These are phyloP conservation scores for Crenuchus spilurus DNA, from an alignment of 2,797 vertebrate genomes.

Conservation along the genomic window DNA sequence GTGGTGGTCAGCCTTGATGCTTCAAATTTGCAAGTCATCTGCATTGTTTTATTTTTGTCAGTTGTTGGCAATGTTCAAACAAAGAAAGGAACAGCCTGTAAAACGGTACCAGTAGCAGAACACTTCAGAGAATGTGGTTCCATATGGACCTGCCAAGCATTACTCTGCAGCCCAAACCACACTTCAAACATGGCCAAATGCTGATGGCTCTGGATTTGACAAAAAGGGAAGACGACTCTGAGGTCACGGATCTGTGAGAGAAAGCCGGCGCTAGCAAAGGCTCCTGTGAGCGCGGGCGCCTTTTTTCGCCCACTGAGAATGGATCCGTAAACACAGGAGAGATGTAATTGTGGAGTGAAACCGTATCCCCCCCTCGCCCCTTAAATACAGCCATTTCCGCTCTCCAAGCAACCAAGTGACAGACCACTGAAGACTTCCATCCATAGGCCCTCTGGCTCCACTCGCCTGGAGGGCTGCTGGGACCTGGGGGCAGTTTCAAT, in stretches of 20 bases:
- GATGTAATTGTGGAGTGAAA: slow-evolving; percentile 79
- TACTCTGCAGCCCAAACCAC: slow-evolving; percentile 1
- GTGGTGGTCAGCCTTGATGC: no score
- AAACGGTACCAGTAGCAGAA: neutral
- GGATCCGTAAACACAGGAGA: slow-evolving; percentile 77
- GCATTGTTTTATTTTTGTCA: neutral
- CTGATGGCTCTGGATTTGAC: slow-evolving; percentile 64
- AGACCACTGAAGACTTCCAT: slow-evolving; percentile 74
- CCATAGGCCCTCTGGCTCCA: slow-evolving; percentile 68
- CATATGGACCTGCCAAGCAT: neutral
- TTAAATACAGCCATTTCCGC: slow-evolving; percentile 81
- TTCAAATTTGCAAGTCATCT: neutral
- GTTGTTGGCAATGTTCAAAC: no score
- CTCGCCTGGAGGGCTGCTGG: slow-evolving; percentile 72
- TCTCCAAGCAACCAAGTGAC: slow-evolving; percentile 74
- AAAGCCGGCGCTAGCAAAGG: slow-evolving; percentile 63
- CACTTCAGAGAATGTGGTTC: neutral
- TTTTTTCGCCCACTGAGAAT: slow-evolving; percentile 66
- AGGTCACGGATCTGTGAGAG: slow-evolving; percentile 56
- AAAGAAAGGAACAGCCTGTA: neutral
- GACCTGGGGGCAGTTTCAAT: slow-evolving; percentile 65
- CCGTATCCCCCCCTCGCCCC: slow-evolving; percentile 69
- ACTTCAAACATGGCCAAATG: slow-evolving; percentile 45
- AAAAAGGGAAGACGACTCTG: slow-evolving; percentile 57
- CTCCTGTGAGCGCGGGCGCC: slow-evolving; percentile 55